These are phyloP conservation scores for Apis cerana DNA, from an alignment of 1,140 invertebrate species.

Conservation along the genomic window DNA sequence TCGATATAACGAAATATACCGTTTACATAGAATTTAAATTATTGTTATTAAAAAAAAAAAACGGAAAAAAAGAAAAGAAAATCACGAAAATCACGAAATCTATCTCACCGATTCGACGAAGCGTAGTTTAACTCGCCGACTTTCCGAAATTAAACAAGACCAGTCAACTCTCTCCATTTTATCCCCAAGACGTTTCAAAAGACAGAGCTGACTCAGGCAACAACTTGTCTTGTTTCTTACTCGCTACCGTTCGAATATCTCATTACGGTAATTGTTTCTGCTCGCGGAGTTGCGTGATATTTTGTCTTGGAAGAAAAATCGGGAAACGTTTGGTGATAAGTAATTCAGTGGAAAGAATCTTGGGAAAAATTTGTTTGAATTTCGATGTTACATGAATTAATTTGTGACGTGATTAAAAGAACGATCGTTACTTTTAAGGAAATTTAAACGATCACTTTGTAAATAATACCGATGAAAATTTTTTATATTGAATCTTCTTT, in stretches of 20 bases:
- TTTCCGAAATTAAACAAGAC: not conserved
- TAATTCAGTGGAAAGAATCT: no score
- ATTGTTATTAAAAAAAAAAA: not conserved
- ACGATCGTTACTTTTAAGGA: no score
- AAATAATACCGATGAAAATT: no score
- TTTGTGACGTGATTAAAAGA: no score
- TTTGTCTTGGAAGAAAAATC: no score
- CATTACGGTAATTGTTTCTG: conserved; percentile 72
- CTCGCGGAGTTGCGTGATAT: conserved; percentile 9
- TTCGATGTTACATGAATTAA: no score
- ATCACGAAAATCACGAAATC: no score
- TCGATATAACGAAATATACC: not conserved
- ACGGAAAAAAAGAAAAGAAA: not conserved
- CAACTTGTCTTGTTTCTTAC: conserved; percentile 12
- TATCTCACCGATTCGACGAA: not conserved
- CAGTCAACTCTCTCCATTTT: not conserved
- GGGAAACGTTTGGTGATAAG: not conserved
- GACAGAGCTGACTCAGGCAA: conserved; percentile 29
- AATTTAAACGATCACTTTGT: no score
- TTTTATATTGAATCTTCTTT: no score
- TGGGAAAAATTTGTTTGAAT: no score
- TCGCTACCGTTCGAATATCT: conserved; percentile 31
- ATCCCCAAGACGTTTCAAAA: not conserved
- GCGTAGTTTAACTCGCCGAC: no score
- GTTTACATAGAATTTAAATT: not conserved